A percentile compares a stretch with the other conserved stretches of the same genome.
Evolutionary conservation across 1,140 invertebrate species (phyloP).

Genomic region (Ylistrum balloti): DNA sequence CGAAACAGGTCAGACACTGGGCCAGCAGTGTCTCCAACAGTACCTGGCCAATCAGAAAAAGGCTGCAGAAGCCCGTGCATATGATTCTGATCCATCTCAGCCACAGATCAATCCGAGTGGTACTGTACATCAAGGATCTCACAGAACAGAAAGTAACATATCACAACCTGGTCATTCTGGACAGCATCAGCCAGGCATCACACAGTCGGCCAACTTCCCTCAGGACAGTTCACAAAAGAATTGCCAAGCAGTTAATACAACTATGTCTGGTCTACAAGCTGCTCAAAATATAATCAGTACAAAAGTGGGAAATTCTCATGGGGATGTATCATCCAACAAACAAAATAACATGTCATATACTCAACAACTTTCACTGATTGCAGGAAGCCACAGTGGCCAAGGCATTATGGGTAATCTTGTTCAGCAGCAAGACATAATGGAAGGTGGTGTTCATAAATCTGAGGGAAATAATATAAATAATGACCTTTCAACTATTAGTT

Average conservation of each 20-base stretch:
- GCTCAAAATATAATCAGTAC: not conserved
- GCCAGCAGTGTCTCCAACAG: not conserved
- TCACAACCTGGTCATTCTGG: not conserved
- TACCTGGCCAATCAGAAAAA: conserved; percentile 25
- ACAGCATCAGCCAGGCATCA: not conserved
- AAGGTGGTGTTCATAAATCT: not conserved
- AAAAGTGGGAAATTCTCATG: not conserved
- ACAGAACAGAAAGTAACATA: not conserved
- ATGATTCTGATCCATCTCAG: not conserved
- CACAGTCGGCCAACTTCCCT: not conserved
- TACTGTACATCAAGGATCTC: not conserved
- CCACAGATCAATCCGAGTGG: not conserved
- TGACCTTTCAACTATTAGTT: conserved; percentile 13
- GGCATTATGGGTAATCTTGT: conserved; percentile 10
- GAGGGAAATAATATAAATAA: not conserved
- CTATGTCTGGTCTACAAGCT: not conserved
- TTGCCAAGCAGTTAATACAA: not conserved
- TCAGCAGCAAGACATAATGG: not conserved
- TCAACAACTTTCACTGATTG: not conserved
- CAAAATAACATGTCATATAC: not conserved
- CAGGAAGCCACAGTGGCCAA: not conserved
- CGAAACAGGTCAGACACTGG: not conserved
- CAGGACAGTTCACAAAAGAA: not conserved
- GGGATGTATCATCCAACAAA: not conserved
- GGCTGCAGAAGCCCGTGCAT: not conserved